A percentile compares a stretch with the other conserved stretches of the same genome.
These are phyloP conservation scores for Eurypyga helias DNA, from an alignment of 2,113 vertebrate genomes.

Conservation along the genomic window DNA sequence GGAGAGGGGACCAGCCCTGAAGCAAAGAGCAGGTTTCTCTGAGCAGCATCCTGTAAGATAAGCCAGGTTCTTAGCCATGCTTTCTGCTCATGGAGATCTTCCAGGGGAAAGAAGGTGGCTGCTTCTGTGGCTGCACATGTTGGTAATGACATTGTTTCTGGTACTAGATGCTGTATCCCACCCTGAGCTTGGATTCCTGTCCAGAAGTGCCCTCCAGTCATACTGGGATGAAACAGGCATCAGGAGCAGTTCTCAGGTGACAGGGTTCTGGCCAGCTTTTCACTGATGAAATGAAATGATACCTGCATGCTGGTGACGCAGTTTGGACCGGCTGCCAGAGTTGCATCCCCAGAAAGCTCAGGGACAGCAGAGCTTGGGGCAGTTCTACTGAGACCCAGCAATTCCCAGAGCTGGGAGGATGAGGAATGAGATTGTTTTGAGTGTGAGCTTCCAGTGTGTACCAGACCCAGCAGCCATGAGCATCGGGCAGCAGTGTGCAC, in stretches of 20 bases:
- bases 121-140: neutral
- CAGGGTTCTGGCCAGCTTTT: neutral
- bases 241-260: neutral
- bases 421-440: neutral
- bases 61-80: neutral
- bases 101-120: neutral
- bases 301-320: neutral
- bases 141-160: neutral
- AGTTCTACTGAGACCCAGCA: neutral
- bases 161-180: neutral
- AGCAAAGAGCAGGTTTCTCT: neutral
- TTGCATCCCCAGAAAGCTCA: neutral
- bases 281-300: neutral
- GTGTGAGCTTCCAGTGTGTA: neutral
- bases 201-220: neutral
- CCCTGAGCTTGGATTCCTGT: neutral
- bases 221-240: neutral
- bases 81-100: rapidly evolving
- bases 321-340: neutral
- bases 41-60: neutral
- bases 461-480: neutral
- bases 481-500: neutral
- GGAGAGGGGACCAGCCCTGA: neutral
- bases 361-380: neutral
- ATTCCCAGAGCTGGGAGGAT: neutral